Base-by-base conservation (phyloP, 2,113 vertebrate genomes). In the Nibea coibor region DNA sequence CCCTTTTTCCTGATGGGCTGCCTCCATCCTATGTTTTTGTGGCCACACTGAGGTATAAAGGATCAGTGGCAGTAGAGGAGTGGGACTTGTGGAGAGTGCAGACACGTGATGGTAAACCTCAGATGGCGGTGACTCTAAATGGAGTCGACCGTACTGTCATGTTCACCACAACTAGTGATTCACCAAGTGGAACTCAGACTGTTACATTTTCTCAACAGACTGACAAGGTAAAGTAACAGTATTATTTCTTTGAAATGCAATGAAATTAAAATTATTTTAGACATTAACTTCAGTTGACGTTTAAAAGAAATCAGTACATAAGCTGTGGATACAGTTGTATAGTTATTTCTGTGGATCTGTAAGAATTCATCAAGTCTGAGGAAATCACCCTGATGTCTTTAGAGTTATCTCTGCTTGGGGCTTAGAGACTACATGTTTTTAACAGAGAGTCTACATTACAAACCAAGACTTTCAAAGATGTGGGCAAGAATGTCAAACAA, bases 11-110 rank as follows among this genome's bases (percentile, higher is more conserved):
- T 70, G 98, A 97, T 93, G 98, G 98, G 35, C 96, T 99, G 62
- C 98, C 98, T 77, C 98, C 98, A 59, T 99, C 98, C 1, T 99
- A 99, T 75, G 97, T 99, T 12, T 98, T 98, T 89, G 97, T 99
- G 81, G 96, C 98, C 75, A 99, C 97, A 1, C 92, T 98, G 93
- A 96, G 96, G 88, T 99, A 99, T 94, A 97, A 97, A 89, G 96
- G 94, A 43, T 93, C 94, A 1, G 91, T 95, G 62, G 54, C 95
- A 2, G 95, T 92, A 62, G 98, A 99, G 90, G 94, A 96, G 0
- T 99, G 98, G 98, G 97, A 99, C 89, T 93, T 99, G 70, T 99
- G 98, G 98, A 95, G 98, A 88, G 94, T 99, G 89, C 93, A 97
- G 91, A 96, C 96, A 9, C 91, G 88, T 51, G 96, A 98, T 71